Conservation (phyloP, 2,113 vertebrate species). For the Miniopterus natalensis region DNA sequence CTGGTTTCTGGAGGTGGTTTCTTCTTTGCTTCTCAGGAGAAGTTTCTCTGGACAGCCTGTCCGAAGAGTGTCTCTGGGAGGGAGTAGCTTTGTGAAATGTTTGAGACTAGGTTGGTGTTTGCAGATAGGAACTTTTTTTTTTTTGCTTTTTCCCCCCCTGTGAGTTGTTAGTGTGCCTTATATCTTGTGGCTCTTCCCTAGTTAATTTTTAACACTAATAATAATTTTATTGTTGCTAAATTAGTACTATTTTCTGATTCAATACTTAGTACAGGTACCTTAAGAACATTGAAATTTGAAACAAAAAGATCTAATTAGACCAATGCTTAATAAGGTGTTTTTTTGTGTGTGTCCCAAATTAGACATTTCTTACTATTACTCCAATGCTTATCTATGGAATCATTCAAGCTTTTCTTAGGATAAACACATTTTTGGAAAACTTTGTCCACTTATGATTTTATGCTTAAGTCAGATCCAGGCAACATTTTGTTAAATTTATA, state of each 20-base stretch:
- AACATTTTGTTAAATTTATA: background rate
- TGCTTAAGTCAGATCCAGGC: background rate
- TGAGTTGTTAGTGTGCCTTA: background rate
- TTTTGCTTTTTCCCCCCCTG: background rate
- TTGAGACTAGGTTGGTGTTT: background rate
- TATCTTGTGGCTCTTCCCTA: background rate
- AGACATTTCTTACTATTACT: constrained; percentile 8
- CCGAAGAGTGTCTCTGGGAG: background rate
- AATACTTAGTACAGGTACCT: background rate
- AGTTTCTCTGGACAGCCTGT: background rate
- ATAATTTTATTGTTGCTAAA: background rate
- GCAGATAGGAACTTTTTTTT: background rate
- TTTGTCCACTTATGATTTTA: background rate
- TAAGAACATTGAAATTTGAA: constrained; percentile 22
- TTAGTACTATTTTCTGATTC: constrained; percentile 17
- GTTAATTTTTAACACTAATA: background rate
- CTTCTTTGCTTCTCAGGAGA: background rate
- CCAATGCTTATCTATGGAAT: background rate
- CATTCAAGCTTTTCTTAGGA: background rate
- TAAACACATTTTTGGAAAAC: constrained; percentile 8
- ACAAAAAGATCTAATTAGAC: background rate
- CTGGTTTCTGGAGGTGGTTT: background rate
- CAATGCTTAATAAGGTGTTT: background rate
- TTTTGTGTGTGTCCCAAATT: background rate
- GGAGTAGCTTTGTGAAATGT: background rate